These are phyloP conservation scores for Oceanites oceanicus DNA, from an alignment of 2,113 vertebrate genomes.

Conservation along the genomic window DNA sequence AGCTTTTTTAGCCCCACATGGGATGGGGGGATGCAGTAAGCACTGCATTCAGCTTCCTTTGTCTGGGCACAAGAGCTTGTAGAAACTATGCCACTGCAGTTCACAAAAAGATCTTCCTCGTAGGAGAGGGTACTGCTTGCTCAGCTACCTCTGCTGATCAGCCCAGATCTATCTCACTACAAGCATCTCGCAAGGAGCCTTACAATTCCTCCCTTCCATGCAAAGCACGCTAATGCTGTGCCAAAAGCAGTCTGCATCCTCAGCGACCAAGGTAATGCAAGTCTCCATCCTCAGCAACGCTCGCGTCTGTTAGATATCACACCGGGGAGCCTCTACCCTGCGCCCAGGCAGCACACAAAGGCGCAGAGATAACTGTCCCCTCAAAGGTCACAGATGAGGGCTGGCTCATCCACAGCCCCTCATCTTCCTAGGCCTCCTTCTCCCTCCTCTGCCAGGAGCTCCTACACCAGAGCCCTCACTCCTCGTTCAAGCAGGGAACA, in stretches of 20 bases:
- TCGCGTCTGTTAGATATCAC: not conserved
- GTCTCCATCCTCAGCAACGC: not conserved
- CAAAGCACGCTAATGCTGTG: rapidly evolving
- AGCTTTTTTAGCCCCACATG: not conserved
- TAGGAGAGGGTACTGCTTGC: not conserved
- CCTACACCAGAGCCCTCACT: rapidly evolving
- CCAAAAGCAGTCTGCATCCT: not conserved
- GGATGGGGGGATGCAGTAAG: not conserved
- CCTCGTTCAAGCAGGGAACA: rapidly evolving
- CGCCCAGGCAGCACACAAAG: not conserved
- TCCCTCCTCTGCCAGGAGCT: not conserved
- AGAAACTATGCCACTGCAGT: not conserved
- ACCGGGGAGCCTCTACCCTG: not conserved
- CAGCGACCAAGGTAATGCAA: rapidly evolving
- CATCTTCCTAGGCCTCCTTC: not conserved
- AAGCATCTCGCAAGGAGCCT: not conserved
- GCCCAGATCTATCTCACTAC: not conserved
- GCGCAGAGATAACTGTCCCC: not conserved
- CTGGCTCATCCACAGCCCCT: not conserved
- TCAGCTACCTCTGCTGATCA: not conserved
- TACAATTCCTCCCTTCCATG: not conserved
- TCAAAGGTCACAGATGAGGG: rapidly evolving
- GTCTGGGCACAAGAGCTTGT: not conserved
- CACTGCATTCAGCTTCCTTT: not conserved
- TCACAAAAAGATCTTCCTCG: not conserved